These are phyloP conservation scores for Fringilla coelebs DNA, from an alignment of 2,797 vertebrate species.

Conservation along the genomic window DNA sequence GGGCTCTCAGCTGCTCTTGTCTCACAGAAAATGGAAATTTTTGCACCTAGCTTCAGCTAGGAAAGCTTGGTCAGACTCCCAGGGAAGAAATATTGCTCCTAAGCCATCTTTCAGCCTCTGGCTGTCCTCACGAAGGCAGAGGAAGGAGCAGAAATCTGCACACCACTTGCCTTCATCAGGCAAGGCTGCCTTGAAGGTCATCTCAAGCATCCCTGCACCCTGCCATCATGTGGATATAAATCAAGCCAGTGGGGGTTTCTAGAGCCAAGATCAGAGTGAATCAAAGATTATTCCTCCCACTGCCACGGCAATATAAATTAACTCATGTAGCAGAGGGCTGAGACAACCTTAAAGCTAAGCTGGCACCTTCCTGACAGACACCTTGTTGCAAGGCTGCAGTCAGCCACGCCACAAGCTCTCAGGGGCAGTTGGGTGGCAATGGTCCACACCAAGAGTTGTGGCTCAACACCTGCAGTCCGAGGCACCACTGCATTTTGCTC, in stretches of 20 bases:
- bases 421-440: background rate
- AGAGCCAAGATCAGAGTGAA: background rate
- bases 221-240: background rate
- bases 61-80: background rate
- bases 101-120: background rate
- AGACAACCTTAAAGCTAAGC: background rate
- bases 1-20: background rate
- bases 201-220: rapidly evolving
- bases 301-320: background rate
- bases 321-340: background rate
- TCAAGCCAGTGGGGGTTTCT: background rate
- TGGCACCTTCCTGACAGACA: background rate
- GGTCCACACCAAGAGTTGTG: background rate
- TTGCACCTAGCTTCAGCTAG: background rate
- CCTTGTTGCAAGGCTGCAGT: no score
- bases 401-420: rapidly evolving
- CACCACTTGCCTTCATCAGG: background rate
- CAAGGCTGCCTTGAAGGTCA: background rate
- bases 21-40: background rate
- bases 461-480: background rate
- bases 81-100: background rate
- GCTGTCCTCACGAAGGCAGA: background rate
- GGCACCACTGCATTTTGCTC: background rate
- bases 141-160: background rate
- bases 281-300: background rate